Percentiles rank a stretch among this genome's conserved stretches.
Evolutionary conservation across 2,113 vertebrate species (phyloP).

Genomic region (Centropus unirufus): DNA sequence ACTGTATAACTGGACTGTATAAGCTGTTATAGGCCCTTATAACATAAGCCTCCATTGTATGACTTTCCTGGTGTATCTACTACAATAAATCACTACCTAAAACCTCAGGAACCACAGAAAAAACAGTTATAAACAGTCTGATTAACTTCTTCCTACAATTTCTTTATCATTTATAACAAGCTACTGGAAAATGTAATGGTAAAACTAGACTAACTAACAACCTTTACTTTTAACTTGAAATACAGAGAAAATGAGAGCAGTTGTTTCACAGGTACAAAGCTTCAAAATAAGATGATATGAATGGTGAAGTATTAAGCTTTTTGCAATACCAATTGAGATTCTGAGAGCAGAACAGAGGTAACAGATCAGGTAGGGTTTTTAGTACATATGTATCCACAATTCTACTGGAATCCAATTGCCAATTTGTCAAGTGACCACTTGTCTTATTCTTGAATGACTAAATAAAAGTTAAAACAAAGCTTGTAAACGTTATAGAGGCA

Average conservation of each 20-base stretch:
- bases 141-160: not conserved
- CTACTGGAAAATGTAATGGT: not conserved
- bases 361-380: not conserved
- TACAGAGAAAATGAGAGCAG: not conserved
- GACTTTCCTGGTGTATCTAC: not conserved
- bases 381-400: not conserved
- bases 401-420: not conserved
- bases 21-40: too few relatives aligned
- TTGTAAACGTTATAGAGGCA: not conserved
- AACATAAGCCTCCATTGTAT: fast-evolving
- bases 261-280: not conserved
- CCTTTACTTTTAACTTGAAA: not conserved
- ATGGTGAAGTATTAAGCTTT: not conserved
- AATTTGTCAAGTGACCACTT: not conserved
- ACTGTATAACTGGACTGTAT: not conserved
- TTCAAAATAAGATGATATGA: not conserved
- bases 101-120: not conserved
- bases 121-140: not conserved
- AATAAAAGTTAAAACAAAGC: not conserved
- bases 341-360: not conserved
- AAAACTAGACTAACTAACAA: not conserved
- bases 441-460: not conserved
- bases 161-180: not conserved
- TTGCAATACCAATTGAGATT: not conserved
- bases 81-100: not conserved